Conservation (phyloP, 2,888 invertebrate species). For the Pollenia angustigena region DNA sequence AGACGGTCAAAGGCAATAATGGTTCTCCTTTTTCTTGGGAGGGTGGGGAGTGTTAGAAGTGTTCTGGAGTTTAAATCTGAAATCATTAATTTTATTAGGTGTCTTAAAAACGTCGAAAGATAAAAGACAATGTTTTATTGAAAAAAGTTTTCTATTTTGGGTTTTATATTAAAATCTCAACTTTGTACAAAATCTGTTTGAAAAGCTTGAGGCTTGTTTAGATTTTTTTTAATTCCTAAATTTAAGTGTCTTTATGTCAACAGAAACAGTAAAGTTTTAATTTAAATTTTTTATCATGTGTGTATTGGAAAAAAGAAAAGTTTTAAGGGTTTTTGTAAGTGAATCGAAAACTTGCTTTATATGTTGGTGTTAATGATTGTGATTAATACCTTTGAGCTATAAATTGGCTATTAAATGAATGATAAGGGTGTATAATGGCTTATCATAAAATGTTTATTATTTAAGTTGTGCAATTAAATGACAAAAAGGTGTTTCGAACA, state of each 20-base stretch:
- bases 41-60: neutral
- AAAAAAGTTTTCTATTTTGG: neutral
- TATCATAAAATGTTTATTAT: no score
- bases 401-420: no score
- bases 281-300: no score
- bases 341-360: no score
- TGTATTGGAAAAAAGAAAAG: no score
- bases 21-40: neutral
- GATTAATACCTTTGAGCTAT: no score
- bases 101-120: conserved; percentile 12
- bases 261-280: no score
- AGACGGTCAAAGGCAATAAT: conserved; percentile 8
- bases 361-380: no score
- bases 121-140: neutral
- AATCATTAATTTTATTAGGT: conserved; percentile 23
- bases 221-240: neutral
- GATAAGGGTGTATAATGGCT: no score
- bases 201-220: neutral
- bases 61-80: neutral
- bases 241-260: neutral
- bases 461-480: no score
- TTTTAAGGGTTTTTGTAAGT: no score
- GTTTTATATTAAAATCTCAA: neutral
- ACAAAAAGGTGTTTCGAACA: no score
- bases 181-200: neutral